Evolutionary conservation across 2,113 vertebrate genomes (phyloP).

Genomic region (Oryzias woworae): DNA sequence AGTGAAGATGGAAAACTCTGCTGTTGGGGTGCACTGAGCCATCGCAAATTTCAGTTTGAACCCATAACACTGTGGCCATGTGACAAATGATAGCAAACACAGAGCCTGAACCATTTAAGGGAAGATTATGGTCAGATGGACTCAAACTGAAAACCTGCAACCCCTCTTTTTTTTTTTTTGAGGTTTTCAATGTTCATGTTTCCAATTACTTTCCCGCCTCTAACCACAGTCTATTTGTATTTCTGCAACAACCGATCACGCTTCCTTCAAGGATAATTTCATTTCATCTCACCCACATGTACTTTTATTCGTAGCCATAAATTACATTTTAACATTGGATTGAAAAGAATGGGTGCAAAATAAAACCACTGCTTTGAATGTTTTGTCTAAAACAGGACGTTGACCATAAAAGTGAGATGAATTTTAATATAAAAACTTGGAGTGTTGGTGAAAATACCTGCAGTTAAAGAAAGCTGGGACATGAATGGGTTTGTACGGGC

Average conservation of each 20-base stretch:
- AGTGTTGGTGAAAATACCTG: neutral
- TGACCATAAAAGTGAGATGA: neutral
- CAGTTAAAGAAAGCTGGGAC: too few relatives aligned
- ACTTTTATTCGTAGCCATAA: slow-evolving; percentile 6
- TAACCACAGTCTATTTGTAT: slow-evolving; percentile 35
- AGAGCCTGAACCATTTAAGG: slow-evolving; percentile 39
- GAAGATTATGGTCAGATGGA: slow-evolving; percentile 52
- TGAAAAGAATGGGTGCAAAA: slow-evolving; percentile 10
- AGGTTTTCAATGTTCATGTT: slow-evolving; percentile 28
- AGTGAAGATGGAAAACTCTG: slow-evolving; percentile 60
- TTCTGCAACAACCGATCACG: slow-evolving; percentile 26
- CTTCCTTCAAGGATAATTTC: slow-evolving; percentile 13
- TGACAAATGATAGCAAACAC: slow-evolving; percentile 73
- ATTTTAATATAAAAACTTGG: neutral
- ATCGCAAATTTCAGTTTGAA: slow-evolving; percentile 71
- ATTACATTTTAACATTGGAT: neutral
- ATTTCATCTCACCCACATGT: slow-evolving; percentile 13
- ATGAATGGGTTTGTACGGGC: too few relatives aligned
- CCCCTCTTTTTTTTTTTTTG: neutral
- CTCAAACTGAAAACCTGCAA: slow-evolving; percentile 22
- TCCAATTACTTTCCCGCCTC: slow-evolving; percentile 19
- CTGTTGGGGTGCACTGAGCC: slow-evolving; percentile 70
- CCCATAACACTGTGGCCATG: slow-evolving; percentile 70
- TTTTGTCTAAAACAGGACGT: slow-evolving; percentile 2
- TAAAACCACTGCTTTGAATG: slow-evolving; percentile 2